These are phyloP conservation scores for Lepus oiostolus DNA, from an alignment of 2,797 vertebrate genomes.

Conservation along the genomic window DNA sequence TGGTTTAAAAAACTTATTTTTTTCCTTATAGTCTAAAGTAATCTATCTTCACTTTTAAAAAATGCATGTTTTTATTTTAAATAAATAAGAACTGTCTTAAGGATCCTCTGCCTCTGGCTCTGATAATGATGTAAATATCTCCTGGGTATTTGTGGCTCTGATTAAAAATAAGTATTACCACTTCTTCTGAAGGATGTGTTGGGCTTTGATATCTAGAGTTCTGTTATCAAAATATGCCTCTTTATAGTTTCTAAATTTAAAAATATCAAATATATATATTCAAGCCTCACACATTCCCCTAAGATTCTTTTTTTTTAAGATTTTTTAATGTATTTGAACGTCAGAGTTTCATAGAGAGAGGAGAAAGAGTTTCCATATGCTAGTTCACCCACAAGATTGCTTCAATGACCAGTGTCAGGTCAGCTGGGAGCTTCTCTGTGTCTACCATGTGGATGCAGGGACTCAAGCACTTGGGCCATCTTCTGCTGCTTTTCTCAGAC, in stretches of 20 bases:
- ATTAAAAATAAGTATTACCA: neutral
- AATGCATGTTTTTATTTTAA: neutral
- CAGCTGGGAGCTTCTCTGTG: too few species aligned
- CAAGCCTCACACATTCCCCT: neutral
- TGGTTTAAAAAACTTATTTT: constrained; percentile 21
- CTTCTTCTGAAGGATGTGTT: neutral
- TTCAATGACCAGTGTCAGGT: too few species aligned
- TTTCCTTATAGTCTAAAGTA: neutral
- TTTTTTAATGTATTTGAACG: too few species aligned
- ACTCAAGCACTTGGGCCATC: too few species aligned
- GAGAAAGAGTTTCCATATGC: too few species aligned
- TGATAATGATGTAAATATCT: neutral
- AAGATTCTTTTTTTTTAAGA: neutral
- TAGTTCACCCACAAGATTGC: too few species aligned
- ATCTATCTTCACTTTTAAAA: neutral
- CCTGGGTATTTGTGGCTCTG: neutral
- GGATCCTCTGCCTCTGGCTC: neutral
- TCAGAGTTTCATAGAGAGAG: too few species aligned
- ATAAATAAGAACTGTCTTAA: neutral
- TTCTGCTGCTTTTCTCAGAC: too few species aligned
- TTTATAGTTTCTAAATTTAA: neutral
- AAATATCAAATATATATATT: neutral
- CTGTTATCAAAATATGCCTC: neutral
- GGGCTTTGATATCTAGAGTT: neutral
- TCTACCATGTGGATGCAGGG: too few species aligned